Evolutionary conservation across 2,113 vertebrate species (phyloP), one percentile per base, ranked within the genome.

Genomic region (Sarotherodon lohbergeri): DNA sequence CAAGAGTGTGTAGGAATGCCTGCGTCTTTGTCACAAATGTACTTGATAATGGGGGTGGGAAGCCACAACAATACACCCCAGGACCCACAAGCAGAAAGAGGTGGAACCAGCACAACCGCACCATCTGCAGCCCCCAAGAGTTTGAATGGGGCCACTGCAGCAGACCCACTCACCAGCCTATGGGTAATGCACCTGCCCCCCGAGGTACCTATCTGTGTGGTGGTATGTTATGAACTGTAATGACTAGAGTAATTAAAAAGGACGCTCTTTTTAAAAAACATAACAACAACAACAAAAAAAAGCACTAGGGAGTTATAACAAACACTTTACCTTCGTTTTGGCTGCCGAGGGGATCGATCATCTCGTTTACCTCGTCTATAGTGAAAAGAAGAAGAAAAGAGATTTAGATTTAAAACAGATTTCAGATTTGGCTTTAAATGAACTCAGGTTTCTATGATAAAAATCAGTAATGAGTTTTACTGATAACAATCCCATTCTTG

Each of bases 261-360:
- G 11, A 39, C 0, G 0, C 5, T 56, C 3, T 14, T 48, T 52
- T 10, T 0, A 73, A 84, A 29, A 17, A 50, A 63, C 22, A 24
- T 4, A 63, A 66, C 13, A 73, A 73, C 39, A 46, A 9, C 17
- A 66, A 66, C 17, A 66, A n/a, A n/a, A 63, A 66, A 66, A 39
- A 22, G 36, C 7, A 22, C 1, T 5, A 7, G 27, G 36, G 6
- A 19, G 22, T 3, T 29, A 22, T 7, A 24, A 56, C 4, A 3
- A 36, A 13, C 39, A 5, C 4, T 8, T 56, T 84, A 98, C 98
- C 98, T 96, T 87, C 97, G 97, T 93, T 98, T 98, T 50, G 98
- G 98, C 84, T 97, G 95, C 19, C 97, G 95, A 11, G 97, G 97
- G 71, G 96, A 97, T 95, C 98, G 98, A 89, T 97, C 97, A 93